A percentile compares a stretch with the other conserved stretches of the same genome.
Conservation (phyloP, 2,113 vertebrate genomes). For the Poeciliopsis turrubarensis region DNA sequence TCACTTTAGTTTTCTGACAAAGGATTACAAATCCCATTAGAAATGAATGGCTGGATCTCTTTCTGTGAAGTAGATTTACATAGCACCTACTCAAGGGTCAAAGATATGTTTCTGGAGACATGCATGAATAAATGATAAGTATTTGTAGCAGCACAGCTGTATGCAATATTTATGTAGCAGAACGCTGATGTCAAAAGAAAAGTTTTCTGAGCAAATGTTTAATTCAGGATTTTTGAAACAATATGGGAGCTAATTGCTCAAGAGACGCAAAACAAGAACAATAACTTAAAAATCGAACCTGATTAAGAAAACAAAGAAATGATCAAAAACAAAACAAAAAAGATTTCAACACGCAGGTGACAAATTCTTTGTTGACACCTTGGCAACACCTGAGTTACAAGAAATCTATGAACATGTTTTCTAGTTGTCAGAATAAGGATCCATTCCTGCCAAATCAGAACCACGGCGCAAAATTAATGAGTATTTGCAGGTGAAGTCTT, state of each 20-base stretch:
- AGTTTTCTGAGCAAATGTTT: slow-evolving; percentile 23
- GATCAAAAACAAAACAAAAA: no score
- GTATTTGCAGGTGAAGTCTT: no score
- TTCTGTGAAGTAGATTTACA: slow-evolving; percentile 51
- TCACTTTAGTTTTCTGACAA: slow-evolving; percentile 36
- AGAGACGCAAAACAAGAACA: neutral
- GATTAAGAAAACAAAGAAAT: no score
- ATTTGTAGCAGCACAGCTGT: slow-evolving; percentile 28
- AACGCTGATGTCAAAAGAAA: slow-evolving; percentile 30
- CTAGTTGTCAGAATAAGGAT: no score
- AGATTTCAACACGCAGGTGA: no score
- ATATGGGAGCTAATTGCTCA: neutral
- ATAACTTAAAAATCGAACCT: no score
- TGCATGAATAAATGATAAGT: slow-evolving; percentile 47
- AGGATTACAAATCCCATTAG: slow-evolving; percentile 35
- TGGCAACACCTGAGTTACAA: no score
- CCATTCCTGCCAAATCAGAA: no score
- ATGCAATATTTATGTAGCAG: slow-evolving; percentile 43
- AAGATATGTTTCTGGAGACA: slow-evolving; percentile 40
- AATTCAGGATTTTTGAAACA: slow-evolving; percentile 30
- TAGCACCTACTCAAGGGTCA: slow-evolving; percentile 39
- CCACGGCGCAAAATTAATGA: no score
- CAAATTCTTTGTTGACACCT: no score
- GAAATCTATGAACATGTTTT: no score
- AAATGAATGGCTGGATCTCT: slow-evolving; percentile 54